Base-by-base conservation (phyloP, 2,797 vertebrate genomes). In the Pseudochirops cupreus region DNA sequence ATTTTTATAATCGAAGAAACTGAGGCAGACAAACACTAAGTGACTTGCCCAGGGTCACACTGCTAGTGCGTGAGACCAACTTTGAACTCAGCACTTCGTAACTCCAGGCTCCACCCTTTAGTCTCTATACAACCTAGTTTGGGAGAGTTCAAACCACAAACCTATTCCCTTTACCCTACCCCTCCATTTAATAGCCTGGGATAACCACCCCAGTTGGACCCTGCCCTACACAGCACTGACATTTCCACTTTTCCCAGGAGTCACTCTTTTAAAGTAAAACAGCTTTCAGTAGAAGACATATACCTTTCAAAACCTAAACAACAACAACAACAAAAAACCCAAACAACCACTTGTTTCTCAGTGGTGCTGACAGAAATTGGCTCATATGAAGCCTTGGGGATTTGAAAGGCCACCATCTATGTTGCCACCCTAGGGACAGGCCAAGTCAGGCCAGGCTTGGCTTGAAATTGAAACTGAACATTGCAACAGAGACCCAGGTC, bases 241-340 rank as follows among this genome's bases (percentile, higher is more conserved):
- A 0, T 55, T 93, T n/a, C 39, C 91, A 9, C 93, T 33, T 39
- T 50, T 59, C 94, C 91, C 59, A 91, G 56, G 57, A 74, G 92
- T 9, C 33, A 94, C 53, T 56, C 87, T 89, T 94, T 93, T 94
- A 89, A 93, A 59, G 56, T 54, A 52, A 93, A 94, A 67, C 93
- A 53, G 93, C 90, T 91, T 96, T 92, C 87, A 82, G 91, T 31
- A 89, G 29, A 95, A 91, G 28, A 50, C 95, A 92, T 28, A 91
- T 56, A 96, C 62, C 56, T 95, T 82, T 67, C 82, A 95, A 96
- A 94, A 62, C 57, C 87, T 92, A 53, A 92, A 52, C 6, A 54
- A 5, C 13, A 52, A 52, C 57, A 93, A 57, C 1, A 59, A 59
- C 10, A 67, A 16, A 5, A n/a, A 67, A 52, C 52, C 52, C 33